These are phyloP conservation scores for Alentia gelatinosa DNA, from an alignment of 2,888 invertebrate species.

Conservation along the genomic window DNA sequence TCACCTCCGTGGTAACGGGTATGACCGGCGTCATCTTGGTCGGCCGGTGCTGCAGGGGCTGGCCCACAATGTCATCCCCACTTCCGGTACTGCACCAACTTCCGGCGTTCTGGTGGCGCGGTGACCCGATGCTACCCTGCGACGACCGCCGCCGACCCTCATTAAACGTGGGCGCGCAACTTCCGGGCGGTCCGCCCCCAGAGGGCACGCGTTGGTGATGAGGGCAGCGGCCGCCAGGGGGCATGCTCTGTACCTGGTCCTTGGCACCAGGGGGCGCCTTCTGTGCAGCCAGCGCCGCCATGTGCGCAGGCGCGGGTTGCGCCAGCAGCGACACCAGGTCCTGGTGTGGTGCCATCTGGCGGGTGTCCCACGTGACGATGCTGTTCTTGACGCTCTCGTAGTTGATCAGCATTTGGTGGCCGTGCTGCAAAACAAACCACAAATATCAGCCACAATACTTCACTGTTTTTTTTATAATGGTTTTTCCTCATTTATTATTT, in stretches of 20 bases:
- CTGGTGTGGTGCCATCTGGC: constrained; percentile 56
- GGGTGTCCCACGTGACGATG: constrained; percentile 56
- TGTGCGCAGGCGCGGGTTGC: constrained; percentile 38
- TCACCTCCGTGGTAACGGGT: constrained; percentile 61
- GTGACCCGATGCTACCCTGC: not conserved
- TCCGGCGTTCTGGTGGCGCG: not conserved
- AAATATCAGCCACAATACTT: too few species aligned
- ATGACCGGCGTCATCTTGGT: constrained; percentile 57
- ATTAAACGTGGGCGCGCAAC: not conserved
- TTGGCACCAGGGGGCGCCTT: not conserved
- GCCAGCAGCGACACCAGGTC: constrained; percentile 56
- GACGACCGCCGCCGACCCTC: not conserved
- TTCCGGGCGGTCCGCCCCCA: not conserved
- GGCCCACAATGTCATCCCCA: not conserved
- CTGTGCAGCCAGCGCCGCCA: constrained; percentile 16
- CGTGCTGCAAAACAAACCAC: constrained; percentile 59
- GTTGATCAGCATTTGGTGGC: constrained; percentile 59
- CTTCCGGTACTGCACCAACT: not conserved
- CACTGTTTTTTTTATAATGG: too few species aligned
- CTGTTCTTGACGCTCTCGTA: constrained; percentile 54
- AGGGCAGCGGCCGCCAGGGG: not conserved
- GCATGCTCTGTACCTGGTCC: constrained; percentile 18
- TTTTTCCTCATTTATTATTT: too few species aligned
- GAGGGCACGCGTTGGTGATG: constrained; percentile 36
- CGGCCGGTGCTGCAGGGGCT: constrained; percentile 1